Conservation (phyloP, 2,113 vertebrate species). For the Beaufortia kweichowensis region DNA sequence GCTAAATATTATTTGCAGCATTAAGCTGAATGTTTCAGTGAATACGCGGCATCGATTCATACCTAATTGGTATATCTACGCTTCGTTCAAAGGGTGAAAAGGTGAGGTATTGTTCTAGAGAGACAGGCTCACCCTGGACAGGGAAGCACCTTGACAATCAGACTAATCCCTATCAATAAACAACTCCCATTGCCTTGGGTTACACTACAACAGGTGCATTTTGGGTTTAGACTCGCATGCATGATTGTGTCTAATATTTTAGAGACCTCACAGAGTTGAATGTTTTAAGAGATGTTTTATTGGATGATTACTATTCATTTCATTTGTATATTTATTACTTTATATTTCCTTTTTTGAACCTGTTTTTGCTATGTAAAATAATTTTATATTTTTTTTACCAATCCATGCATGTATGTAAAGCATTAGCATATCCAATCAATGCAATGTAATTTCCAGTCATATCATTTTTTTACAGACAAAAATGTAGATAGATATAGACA, state of each 20-base stretch:
- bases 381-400: background rate
- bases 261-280: background rate
- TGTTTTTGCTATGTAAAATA: background rate
- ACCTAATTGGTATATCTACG: background rate
- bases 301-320: background rate
- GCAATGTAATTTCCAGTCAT: background rate
- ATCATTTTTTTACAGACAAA: background rate
- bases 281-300: background rate
- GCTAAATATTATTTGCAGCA: background rate
- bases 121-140: slow-evolving; percentile 20
- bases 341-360: background rate
- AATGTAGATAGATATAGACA: too few species aligned
- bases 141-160: slow-evolving; percentile 50
- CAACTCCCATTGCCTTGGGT: slow-evolving; percentile 30
- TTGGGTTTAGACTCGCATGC: slow-evolving; percentile 5
- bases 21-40: background rate
- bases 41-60: background rate
- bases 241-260: background rate
- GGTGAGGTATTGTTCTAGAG: slow-evolving; percentile 54
- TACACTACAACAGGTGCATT: slow-evolving; percentile 30
- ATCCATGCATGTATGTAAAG: background rate
- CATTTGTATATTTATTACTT: background rate
- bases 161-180: slow-evolving; percentile 38
- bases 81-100: slow-evolving; percentile 55
- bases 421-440: background rate